phyloP scores from a whole-genome alignment of 2,113 vertebrate genomes.

The Loxodonta africana region DNA sequence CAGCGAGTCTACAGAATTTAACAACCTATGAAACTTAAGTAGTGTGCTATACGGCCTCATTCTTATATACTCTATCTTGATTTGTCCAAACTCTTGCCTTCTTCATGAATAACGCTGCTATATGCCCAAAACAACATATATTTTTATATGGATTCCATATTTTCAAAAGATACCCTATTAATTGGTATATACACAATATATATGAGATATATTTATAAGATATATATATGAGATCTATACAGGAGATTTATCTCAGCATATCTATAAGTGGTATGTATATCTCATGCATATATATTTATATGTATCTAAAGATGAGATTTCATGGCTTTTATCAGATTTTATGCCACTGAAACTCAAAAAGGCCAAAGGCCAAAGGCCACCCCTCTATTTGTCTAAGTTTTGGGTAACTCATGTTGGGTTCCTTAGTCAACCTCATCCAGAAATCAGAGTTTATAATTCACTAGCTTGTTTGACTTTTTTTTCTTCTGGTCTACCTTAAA shows the following conservation, averaged over 20 bases:
- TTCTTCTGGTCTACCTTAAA: too few species aligned
- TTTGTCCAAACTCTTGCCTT: neutral
- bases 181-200: neutral
- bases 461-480: neutral
- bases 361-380: fast-evolving
- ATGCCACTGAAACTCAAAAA: neutral
- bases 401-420: too few species aligned
- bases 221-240: too few species aligned
- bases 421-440: too few species aligned
- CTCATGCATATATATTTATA: too few species aligned
- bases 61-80: neutral
- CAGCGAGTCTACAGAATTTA: neutral
- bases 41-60: neutral
- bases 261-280: too few species aligned
- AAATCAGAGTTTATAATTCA: neutral
- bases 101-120: neutral
- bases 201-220: too few species aligned
- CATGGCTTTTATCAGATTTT: neutral
- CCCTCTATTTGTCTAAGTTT: neutral
- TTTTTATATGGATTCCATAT: neutral
- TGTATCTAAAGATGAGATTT: neutral
- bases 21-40: neutral
- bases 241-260: too few species aligned
- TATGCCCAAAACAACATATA: neutral
- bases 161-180: neutral